phyloP scores from a whole-genome alignment of 1,140 invertebrate species.

The Papilio xuthus region DNA sequence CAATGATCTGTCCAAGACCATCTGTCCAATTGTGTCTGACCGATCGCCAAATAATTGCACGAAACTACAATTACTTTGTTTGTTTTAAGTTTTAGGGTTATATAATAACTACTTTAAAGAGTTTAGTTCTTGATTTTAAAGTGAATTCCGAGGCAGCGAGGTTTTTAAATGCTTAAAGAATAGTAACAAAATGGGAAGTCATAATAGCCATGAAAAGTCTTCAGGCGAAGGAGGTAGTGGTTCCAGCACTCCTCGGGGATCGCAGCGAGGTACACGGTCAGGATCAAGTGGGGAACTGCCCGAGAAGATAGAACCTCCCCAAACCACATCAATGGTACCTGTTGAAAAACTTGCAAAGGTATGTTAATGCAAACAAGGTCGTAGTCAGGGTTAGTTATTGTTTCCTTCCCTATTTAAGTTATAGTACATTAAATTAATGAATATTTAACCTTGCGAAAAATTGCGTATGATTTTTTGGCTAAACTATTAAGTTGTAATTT shows the following conservation, averaged over 20 bases:
- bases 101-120: neutral
- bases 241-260: conserved; percentile 70
- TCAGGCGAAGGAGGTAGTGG: conserved; percentile 66
- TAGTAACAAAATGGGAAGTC: conserved; percentile 64
- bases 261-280: conserved; percentile 80
- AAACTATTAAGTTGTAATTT: neutral
- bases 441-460: neutral
- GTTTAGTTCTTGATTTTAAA: neutral
- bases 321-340: conserved; percentile 83
- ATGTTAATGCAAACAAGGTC: conserved; percentile 41
- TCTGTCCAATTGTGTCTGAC: neutral
- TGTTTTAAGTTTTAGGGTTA: conserved; percentile 18
- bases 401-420: conserved; percentile 37
- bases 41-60: conserved; percentile 37
- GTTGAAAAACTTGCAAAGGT: conserved; percentile 87
- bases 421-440: neutral
- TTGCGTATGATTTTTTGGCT: neutral
- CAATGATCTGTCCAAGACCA: neutral
- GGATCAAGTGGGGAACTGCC: conserved; percentile 84
- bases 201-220: conserved; percentile 69
- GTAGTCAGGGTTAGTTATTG: conserved; percentile 43
- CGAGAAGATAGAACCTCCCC: conserved; percentile 73
- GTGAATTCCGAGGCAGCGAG: neutral
- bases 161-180: neutral
- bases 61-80: conserved; percentile 57